These are phyloP conservation scores for Metallyticus violacea DNA, from an alignment of 2,888 invertebrate species.

Conservation along the genomic window DNA sequence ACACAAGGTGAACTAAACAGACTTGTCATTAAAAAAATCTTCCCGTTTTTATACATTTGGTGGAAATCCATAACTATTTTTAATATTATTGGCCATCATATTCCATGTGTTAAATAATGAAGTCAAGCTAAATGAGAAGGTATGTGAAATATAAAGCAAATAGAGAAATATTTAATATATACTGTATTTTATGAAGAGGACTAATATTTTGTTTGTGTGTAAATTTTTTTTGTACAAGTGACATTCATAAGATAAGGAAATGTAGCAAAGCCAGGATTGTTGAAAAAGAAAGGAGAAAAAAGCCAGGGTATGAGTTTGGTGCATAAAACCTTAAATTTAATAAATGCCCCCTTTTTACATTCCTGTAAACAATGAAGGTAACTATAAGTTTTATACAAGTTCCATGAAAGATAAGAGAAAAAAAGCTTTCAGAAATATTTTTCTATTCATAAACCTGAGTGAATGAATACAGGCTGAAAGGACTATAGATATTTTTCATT, in stretches of 20 bases:
- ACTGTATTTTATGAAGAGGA: constrained; percentile 6
- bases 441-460: constrained; percentile 26
- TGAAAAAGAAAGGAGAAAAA: neutral
- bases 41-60: neutral
- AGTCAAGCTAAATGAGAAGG: neutral
- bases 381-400: neutral
- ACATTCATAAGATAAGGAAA: neutral
- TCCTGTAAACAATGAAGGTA: neutral
- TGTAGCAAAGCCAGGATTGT: neutral
- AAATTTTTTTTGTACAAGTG: neutral
- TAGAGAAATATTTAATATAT: neutral
- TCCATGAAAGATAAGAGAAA: neutral
- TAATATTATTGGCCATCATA: neutral
- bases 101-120: neutral
- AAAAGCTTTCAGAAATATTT: constrained; percentile 20
- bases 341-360: neutral
- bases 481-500: constrained; percentile 2
- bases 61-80: constrained; percentile 3
- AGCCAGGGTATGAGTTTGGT: neutral
- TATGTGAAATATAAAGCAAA: neutral
- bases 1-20: neutral
- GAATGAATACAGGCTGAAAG: constrained; percentile 2
- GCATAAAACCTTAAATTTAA: neutral
- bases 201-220: neutral
- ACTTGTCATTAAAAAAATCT: neutral